Conservation (phyloP, 2,113 vertebrate species). For the Lasiurus borealis region DNA sequence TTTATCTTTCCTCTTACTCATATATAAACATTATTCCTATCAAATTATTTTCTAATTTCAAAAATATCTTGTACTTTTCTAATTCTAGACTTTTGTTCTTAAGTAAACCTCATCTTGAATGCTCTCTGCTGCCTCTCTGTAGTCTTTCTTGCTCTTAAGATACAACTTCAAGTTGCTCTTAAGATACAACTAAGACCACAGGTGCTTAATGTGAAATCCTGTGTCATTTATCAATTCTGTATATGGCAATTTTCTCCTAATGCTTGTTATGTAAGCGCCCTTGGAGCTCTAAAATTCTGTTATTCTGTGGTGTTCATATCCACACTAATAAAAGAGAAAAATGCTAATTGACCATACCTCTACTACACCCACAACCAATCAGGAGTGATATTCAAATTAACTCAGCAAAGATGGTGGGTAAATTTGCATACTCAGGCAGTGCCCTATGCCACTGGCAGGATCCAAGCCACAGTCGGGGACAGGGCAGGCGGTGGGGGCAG, state of each 20-base stretch:
- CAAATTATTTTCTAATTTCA: conserved; percentile 47
- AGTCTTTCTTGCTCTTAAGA: neutral
- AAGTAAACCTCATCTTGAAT: conserved; percentile 11
- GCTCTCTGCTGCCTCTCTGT: neutral
- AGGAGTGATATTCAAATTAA: too few relatives aligned
- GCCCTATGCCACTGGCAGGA: too few relatives aligned
- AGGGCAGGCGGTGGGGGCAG: too few relatives aligned
- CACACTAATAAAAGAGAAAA: too few relatives aligned
- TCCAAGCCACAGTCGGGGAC: too few relatives aligned
- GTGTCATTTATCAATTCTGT: conserved; percentile 23
- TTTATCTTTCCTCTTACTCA: conserved; percentile 2
- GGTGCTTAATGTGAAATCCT: neutral
- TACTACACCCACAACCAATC: too few relatives aligned
- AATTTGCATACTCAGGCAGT: too few relatives aligned
- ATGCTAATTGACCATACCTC: too few relatives aligned
- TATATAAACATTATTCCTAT: conserved; percentile 25
- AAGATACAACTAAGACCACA: conserved; percentile 1
- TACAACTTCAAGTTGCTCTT: conserved; percentile 31
- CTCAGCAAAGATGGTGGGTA: too few relatives aligned
- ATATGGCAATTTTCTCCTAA: conserved; percentile 18
- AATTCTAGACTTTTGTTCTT: conserved; percentile 35
- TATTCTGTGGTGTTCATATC: neutral
- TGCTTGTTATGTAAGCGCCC: neutral
- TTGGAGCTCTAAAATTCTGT: conserved; percentile 47
- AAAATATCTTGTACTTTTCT: conserved; percentile 31